phyloP scores from a whole-genome alignment of 2,797 vertebrate genomes.

The Chanos chanos region DNA sequence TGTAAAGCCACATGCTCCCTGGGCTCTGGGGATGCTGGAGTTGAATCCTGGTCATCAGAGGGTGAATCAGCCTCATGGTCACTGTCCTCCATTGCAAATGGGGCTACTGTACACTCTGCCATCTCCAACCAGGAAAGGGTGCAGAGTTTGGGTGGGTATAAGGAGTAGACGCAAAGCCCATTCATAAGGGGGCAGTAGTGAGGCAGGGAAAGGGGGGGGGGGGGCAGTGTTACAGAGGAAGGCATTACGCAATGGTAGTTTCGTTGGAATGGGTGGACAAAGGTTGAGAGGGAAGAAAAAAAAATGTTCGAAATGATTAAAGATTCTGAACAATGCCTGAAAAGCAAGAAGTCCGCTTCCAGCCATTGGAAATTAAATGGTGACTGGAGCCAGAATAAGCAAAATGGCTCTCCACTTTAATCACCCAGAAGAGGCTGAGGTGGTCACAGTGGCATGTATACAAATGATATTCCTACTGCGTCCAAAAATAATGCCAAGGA shows the following conservation, averaged over 20 bases:
- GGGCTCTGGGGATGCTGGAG: constrained; percentile 57
- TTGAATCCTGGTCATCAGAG: constrained; percentile 64
- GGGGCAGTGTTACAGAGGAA: not conserved
- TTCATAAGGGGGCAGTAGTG: not conserved
- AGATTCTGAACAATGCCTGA: constrained; percentile 13
- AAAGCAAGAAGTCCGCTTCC: constrained; percentile 28
- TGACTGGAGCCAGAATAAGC: constrained; percentile 7
- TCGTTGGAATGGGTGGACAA: constrained; percentile 7
- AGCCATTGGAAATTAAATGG: constrained; percentile 27
- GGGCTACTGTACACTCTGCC: constrained; percentile 60
- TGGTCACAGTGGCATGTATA: constrained; percentile 5
- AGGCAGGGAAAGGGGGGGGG: not conserved
- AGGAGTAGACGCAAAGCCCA: not conserved
- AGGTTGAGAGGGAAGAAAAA: constrained; percentile 18
- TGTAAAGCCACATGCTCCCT: constrained; percentile 51
- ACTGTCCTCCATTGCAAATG: constrained; percentile 70
- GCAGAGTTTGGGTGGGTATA: not conserved
- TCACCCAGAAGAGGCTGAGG: not conserved
- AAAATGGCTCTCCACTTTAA: not conserved
- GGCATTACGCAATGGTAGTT: not conserved
- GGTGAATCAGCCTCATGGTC: constrained; percentile 63
- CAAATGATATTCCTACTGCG: not conserved
- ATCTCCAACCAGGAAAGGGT: constrained; percentile 60
- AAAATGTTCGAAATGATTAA: constrained; percentile 36
- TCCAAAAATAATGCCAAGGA: not conserved